Conservation (phyloP, 2,797 vertebrate genomes). For the Mus caroli region DNA sequence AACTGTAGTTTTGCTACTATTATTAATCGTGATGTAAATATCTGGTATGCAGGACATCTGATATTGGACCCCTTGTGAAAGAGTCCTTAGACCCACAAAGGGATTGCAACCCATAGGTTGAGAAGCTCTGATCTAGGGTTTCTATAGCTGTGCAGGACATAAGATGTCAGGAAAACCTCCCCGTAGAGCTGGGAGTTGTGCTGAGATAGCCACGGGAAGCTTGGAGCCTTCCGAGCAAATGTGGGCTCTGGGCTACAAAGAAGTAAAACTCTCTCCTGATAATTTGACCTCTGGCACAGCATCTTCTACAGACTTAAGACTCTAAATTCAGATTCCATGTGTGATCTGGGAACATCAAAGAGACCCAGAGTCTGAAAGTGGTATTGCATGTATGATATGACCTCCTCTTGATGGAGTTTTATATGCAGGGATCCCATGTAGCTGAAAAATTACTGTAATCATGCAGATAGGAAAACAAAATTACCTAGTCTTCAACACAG, state of each 20-base stretch:
- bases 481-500: neutral
- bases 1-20: neutral
- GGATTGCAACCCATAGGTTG: neutral
- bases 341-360: neutral
- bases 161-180: neutral
- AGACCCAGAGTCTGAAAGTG: neutral
- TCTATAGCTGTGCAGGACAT: neutral
- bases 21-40: neutral
- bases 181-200: neutral
- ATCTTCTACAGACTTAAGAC: neutral
- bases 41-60: neutral
- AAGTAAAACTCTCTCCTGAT: neutral
- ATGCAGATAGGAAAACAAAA: neutral
- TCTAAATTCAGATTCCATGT: neutral
- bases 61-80: neutral
- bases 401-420: neutral
- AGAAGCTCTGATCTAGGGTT: neutral
- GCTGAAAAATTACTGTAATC: slow-evolving; percentile 26
- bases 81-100: neutral
- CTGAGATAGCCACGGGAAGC: neutral
- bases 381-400: neutral
- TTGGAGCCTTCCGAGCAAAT: neutral
- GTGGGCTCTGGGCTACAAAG: neutral
- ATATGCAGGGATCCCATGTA: neutral
- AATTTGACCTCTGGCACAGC: neutral